These are phyloP conservation scores for Benthochromis sp. DNA, from an alignment of 2,113 vertebrate genomes.

Conservation along the genomic window DNA sequence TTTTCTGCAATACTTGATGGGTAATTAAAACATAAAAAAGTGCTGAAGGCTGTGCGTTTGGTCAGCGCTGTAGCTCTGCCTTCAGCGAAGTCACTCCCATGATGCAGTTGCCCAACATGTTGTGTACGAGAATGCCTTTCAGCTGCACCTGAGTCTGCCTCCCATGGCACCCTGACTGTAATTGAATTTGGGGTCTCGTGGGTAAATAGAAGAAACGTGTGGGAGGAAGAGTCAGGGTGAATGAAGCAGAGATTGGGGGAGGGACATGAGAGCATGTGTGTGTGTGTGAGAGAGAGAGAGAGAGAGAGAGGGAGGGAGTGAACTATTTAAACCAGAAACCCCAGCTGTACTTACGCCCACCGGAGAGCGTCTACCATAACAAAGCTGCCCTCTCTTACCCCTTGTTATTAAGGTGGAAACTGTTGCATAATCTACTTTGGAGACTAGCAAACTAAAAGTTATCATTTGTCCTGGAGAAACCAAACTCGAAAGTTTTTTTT, in stretches of 20 bases:
- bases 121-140: slow-evolving; percentile 17
- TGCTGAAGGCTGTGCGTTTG: neutral
- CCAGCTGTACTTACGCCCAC: slow-evolving; percentile 15
- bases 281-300: neutral
- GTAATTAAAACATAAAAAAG: slow-evolving; percentile 18
- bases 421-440: slow-evolving; percentile 24
- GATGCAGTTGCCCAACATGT: slow-evolving; percentile 19
- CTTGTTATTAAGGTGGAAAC: slow-evolving; percentile 27
- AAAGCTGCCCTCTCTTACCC: neutral
- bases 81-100: neutral
- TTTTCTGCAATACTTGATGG: neutral
- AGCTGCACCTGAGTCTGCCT: slow-evolving; percentile 20
- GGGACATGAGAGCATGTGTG: neutral
- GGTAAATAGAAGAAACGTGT: slow-evolving; percentile 23
- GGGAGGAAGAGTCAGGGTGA: slow-evolving; percentile 28
- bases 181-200: slow-evolving; percentile 61
- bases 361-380: slow-evolving; percentile 7
- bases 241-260: slow-evolving; percentile 15
- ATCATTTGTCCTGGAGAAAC: neutral
- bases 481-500: neutral
- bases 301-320: neutral
- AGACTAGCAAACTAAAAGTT: neutral
- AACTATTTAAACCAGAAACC: neutral
- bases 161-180: slow-evolving; percentile 28
- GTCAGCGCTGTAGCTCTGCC: neutral